Evolutionary conservation across 1,140 invertebrate species (phyloP), one percentile per base, ranked within the genome.

Genomic region (Papilio glaucus): DNA sequence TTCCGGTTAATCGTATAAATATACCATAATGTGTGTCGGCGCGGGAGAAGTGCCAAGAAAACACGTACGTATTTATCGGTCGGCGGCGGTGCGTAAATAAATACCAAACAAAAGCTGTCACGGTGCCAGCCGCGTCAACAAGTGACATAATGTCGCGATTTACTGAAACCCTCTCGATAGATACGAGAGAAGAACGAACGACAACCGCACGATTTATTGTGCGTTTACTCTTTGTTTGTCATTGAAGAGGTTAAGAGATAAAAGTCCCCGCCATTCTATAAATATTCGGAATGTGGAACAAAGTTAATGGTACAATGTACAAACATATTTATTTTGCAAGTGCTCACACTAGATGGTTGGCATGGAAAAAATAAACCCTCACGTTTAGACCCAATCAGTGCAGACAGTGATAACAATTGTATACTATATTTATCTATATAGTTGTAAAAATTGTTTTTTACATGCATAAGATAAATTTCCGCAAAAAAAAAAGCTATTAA

Each of bases 31-130:
- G 39, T 42, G 41, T 29, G 39, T 45, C 18, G 65, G 24, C 38
- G 41, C 41, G 65, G 65, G 65, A 68, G 39, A 68, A 21, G 18
- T 45, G 65, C 65, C 65, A 68, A 68, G 65, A 68, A 68, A 68
- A 68, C 65, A 13, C 41, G 24, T 29, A 15, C 8, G 65, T 68
- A 68, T 41, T 29, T 68, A 49, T 68, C 39, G n/a, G 41, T 18
- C 38, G 38, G 65, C 6, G 65, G 41, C 65, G 65, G 24, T 68
- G 65, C 65, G 65, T 68, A 68, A 68, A 68, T 68, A 68, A 68
- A 68, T 68, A 68, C 38, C 65, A 68, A 68, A 68, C 65, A 68
- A 68, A 68, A 68, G 65, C 65, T 42, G 41, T 45, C 41, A 68
- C 24, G 18, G 10, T 68, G 65, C 65, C 65, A 68, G 38, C 24